Percentiles rank a stretch among this genome's conserved stretches.
These are phyloP conservation scores for Microctenopoma steveboyesi DNA, from an alignment of 2,797 vertebrate species.

Conservation along the genomic window DNA sequence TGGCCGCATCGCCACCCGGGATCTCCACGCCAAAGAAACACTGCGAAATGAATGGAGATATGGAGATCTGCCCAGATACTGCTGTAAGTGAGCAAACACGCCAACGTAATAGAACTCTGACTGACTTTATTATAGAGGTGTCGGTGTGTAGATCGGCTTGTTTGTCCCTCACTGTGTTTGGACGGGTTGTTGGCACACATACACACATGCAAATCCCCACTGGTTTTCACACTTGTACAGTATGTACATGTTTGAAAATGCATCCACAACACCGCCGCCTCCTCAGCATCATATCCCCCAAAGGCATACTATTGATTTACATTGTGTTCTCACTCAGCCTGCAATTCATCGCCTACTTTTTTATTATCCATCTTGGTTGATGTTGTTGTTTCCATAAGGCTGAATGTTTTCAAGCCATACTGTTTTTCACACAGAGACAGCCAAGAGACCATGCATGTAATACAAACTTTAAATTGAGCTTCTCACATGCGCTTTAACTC, in stretches of 20 bases:
- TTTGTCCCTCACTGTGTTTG: conserved; percentile 15
- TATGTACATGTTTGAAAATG: conserved; percentile 45
- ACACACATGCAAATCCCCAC: conserved; percentile 34
- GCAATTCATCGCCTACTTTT: conserved; percentile 55
- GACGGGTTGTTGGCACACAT: conserved; percentile 2
- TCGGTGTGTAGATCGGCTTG: background rate
- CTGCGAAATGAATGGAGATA: conserved; percentile 83
- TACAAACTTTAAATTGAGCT: conserved; percentile 18
- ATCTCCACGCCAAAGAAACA: conserved; percentile 85
- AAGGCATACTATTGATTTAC: conserved; percentile 65
- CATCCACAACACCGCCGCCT: conserved; percentile 50
- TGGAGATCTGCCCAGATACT: conserved; percentile 84
- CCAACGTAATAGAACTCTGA: conserved; percentile 7
- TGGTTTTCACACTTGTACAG: conserved; percentile 39
- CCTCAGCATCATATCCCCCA: conserved; percentile 58
- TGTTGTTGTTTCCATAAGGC: conserved; percentile 40
- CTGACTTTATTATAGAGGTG: conserved; percentile 7
- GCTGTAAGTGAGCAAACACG: conserved; percentile 81
- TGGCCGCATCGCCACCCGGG: conserved; percentile 76
- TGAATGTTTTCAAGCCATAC: conserved; percentile 23
- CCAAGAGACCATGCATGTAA: conserved; percentile 25
- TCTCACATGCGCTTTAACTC: conserved; percentile 14
- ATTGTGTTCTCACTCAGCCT: conserved; percentile 63
- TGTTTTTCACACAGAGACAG: conserved; percentile 21
- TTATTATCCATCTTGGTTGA: conserved; percentile 23